Percentiles rank a stretch among this genome's conserved stretches.
Evolutionary conservation across 2,797 vertebrate species (phyloP).

Genomic region (Crocidura indochinensis): DNA sequence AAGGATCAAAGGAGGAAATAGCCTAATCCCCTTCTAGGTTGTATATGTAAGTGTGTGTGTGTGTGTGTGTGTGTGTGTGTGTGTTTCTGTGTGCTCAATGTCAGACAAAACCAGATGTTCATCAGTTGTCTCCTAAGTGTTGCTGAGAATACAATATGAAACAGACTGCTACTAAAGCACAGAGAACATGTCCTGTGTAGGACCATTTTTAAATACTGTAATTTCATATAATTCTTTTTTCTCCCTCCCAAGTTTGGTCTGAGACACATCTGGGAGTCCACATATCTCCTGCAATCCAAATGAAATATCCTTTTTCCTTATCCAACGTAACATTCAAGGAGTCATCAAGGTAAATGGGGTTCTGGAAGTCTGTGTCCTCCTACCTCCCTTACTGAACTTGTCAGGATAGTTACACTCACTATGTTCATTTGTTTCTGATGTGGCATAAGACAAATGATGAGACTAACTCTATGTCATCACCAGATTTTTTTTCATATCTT

Average conservation of each 20-base stretch:
- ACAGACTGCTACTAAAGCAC: slow-evolving; percentile 19
- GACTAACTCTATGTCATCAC: background rate
- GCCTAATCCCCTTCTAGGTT: background rate
- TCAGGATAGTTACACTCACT: background rate
- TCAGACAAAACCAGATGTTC: slow-evolving; percentile 14
- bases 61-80: too few species aligned
- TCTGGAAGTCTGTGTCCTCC: background rate
- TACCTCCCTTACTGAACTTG: slow-evolving; percentile 2
- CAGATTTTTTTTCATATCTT: background rate
- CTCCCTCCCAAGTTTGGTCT: background rate
- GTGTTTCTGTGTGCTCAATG: background rate
- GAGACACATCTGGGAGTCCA: background rate
- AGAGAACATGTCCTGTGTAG: slow-evolving; percentile 66
- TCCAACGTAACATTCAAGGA: slow-evolving; percentile 2
- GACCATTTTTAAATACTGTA: background rate
- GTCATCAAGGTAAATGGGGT: background rate
- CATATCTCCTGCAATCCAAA: background rate
- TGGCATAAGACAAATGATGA: background rate
- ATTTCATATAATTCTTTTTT: background rate
- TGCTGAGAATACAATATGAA: background rate
- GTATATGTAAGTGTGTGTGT: too few species aligned
- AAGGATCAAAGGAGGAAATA: too few species aligned
- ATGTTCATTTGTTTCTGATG: background rate
- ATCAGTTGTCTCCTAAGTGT: slow-evolving; percentile 24
- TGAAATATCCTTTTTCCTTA: background rate